Percentiles rank a stretch among this genome's conserved stretches.
Evolutionary conservation across 2,113 vertebrate genomes (phyloP).

Genomic region (Brachypteracias leptosomus): DNA sequence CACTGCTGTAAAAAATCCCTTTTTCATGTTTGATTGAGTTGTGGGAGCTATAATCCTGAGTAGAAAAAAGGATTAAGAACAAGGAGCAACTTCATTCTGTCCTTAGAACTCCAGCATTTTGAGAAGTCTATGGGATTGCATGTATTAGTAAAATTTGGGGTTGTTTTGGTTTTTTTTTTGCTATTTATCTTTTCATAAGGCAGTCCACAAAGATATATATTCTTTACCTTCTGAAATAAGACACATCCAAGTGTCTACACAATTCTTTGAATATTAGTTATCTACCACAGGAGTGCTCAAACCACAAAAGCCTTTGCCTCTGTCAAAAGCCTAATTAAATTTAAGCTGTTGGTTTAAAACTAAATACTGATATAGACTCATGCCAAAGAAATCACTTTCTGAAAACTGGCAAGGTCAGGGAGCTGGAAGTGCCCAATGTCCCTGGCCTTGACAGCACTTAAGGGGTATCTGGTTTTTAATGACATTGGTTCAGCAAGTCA

Average conservation of each 20-base stretch:
- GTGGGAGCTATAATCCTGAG: neutral
- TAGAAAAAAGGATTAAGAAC: neutral
- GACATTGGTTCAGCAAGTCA: neutral
- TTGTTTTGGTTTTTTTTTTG: neutral
- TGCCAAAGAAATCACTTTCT: neutral
- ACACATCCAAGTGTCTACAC: neutral
- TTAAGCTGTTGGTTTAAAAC: neutral
- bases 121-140: neutral
- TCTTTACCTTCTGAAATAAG: neutral
- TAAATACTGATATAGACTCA: neutral
- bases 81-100: neutral
- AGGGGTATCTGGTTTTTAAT: neutral
- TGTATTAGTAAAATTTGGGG: neutral
- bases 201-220: neutral
- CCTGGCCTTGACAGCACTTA: neutral
- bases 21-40: neutral
- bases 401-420: neutral
- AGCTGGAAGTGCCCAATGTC: neutral
- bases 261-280: neutral
- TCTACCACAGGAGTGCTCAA: neutral
- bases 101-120: neutral
- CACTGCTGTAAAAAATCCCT: neutral
- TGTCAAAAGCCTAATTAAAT: neutral
- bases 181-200: neutral
- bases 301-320: neutral